These are phyloP conservation scores for Patiria pectinifera DNA, from an alignment of 53 echinoderm and acorn worm species.

Conservation along the genomic window DNA sequence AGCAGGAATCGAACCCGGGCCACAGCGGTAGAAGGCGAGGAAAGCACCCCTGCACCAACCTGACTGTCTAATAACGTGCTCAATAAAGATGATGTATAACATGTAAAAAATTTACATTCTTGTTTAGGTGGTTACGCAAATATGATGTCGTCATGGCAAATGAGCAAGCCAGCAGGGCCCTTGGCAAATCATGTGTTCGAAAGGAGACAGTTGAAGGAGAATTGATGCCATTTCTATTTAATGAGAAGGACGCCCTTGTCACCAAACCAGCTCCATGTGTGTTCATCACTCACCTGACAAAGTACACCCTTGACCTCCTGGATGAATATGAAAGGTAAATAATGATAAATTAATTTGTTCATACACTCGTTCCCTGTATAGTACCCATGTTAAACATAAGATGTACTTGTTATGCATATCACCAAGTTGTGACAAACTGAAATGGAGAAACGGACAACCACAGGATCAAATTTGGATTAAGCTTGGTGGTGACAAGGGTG, in stretches of 20 bases:
- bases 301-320: slow-evolving; percentile 34
- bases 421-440: slow-evolving; percentile 20
- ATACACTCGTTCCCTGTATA: not conserved
- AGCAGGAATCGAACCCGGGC: no score
- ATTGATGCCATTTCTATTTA: not conserved
- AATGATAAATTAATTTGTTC: not conserved
- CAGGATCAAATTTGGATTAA: slow-evolving; percentile 59
- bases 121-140: slow-evolving; percentile 34
- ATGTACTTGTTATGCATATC: not conserved
- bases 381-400: not conserved
- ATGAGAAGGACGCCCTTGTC: slow-evolving; percentile 21
- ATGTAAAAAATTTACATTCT: not conserved
- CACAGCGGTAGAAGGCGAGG: no score
- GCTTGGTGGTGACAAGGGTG: no score
- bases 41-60: no score
- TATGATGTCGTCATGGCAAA: slow-evolving; percentile 39
- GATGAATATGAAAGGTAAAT: slow-evolving; percentile 48
- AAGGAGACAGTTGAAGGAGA: slow-evolving; percentile 34
- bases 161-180: slow-evolving; percentile 24
- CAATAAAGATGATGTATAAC: no score
- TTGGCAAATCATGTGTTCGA: slow-evolving; percentile 12
- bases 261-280: slow-evolving; percentile 45
- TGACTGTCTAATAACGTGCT: no score
- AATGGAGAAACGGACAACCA: slow-evolving; percentile 19
- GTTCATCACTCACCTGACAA: slow-evolving; percentile 28